phyloP scores from a whole-genome alignment of 2,888 invertebrate genomes.

The Andrena marginata region DNA sequence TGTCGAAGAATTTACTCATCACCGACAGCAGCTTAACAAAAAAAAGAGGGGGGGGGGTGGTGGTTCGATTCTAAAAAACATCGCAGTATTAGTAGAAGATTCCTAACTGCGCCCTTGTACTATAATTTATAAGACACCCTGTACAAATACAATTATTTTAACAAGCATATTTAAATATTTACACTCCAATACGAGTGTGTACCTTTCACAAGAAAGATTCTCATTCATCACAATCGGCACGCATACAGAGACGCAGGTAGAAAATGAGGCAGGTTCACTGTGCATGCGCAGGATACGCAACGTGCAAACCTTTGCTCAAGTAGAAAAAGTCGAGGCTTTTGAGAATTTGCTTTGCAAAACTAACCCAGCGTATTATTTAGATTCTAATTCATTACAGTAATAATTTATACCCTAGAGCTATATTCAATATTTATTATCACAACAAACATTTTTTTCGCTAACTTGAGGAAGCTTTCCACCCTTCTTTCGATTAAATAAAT shows the following conservation, averaged over 20 bases:
- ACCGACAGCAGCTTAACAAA: constrained; percentile 6
- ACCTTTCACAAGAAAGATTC: constrained; percentile 20
- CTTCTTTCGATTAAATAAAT: constrained; percentile 81
- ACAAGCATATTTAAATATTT: constrained; percentile 49
- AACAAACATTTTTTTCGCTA: constrained; percentile 81
- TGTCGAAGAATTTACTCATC: not conserved
- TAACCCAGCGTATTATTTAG: constrained; percentile 47
- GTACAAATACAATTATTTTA: constrained; percentile 55
- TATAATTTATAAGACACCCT: constrained; percentile 59
- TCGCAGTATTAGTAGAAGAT: constrained; percentile 33
- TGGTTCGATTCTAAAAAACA: constrained; percentile 18
- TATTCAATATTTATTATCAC: constrained; percentile 83
- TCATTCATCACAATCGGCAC: constrained; percentile 48
- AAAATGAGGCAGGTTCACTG: constrained; percentile 45
- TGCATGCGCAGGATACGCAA: constrained; percentile 3
- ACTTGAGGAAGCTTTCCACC: constrained; percentile 75
- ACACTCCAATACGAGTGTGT: constrained; percentile 12
- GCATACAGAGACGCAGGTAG: constrained; percentile 55
- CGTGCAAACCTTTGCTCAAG: constrained; percentile 34
- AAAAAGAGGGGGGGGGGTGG: not conserved
- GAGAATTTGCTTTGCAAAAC: constrained; percentile 47
- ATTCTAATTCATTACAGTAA: constrained; percentile 72
- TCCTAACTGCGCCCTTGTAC: constrained; percentile 58
- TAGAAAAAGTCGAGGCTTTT: constrained; percentile 56
- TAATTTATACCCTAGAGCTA: constrained; percentile 75